Evolutionary conservation across 2,888 invertebrate species (phyloP).

Genomic region (Eudemis profundana): DNA sequence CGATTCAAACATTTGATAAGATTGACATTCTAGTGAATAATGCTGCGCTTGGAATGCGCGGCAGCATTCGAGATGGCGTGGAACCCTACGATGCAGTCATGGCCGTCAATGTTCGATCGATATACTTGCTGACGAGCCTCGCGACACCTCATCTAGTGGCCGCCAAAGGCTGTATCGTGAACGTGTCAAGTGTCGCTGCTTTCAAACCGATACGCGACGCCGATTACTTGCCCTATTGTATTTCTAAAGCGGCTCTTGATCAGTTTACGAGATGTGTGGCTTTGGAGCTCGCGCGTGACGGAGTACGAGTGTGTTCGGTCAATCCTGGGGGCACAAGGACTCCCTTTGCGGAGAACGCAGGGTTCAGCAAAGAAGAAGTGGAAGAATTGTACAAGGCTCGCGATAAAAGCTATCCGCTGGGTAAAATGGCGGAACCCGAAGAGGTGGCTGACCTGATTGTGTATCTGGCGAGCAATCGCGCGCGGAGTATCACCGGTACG

Average conservation of each 20-base stretch:
- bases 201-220: constrained; percentile 84
- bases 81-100: constrained; percentile 94
- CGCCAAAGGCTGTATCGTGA: constrained; percentile 94
- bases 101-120: constrained; percentile 92
- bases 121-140: constrained; percentile 91
- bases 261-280: constrained; percentile 96
- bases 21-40: constrained; percentile 93
- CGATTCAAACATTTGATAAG: constrained; percentile 87
- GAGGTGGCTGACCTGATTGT: constrained; percentile 96
- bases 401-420: constrained; percentile 93
- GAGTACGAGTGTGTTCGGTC: constrained; percentile 94
- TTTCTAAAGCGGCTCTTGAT: constrained; percentile 97
- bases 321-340: constrained; percentile 98
- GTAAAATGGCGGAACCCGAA: constrained; percentile 91
- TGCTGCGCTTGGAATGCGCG: constrained; percentile 91
- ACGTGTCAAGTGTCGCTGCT: constrained; percentile 96
- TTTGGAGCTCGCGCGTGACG: constrained; percentile 90
- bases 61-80: constrained; percentile 92
- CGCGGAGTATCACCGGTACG: constrained; percentile 95
- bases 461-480: constrained; percentile 94
- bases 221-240: constrained; percentile 93
- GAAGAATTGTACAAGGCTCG: constrained; percentile 90
- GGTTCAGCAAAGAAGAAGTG: constrained; percentile 87
- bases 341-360: constrained; percentile 84
- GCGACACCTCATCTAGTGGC: constrained; percentile 92